Evolutionary conservation across 2,888 invertebrate species (phyloP), one percentile per base, ranked within the genome.

Genomic region (Epinotia demarniana): DNA sequence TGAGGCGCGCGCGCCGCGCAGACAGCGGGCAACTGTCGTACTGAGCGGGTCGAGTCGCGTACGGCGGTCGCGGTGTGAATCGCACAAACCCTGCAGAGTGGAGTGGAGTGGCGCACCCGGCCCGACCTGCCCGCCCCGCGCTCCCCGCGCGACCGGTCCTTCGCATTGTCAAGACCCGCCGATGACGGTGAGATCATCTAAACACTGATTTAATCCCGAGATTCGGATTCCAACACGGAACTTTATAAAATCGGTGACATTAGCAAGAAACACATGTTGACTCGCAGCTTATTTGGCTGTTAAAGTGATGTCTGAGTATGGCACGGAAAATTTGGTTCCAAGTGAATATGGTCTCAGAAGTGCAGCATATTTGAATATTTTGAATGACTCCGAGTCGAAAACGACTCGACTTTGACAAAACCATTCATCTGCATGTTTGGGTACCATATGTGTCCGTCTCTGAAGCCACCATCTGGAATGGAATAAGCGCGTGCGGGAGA

Each of bases 151-250:
- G 87, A 92, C 92, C 92, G 91, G 92, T 92, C 92, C 92, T 91
- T 89, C 89, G 92, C 92, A 92, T 93, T 93, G 93, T 92, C 91
- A 92, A 92, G 91, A 92, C 72, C 61, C 43, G 63, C 6, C 91
- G 91, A 90, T 88, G 89, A 86, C 88, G 91, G 89, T 93, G 93
- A 93, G 93, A 93, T 93, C 93, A 93, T 92, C 93, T 87, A 87
- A 86, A 85, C 84, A 82, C 81, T 83, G 83, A 83, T 82, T 87
- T 87, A 86, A 87, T 89, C 88, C 84, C 79, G 27, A 49, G 23
- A 87, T 86, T 81, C 85, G 85, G 84, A 89, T 89, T 80, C 81
- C 78, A 82, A 81, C 80, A 81, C 81, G 82, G 55, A 23, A 43
- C 43, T 60, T 1, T 49, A 43, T 23, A 12, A 68, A 63, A 69